These are phyloP conservation scores for Polietes domitor DNA, from an alignment of 2,888 invertebrate species.

Conservation along the genomic window DNA sequence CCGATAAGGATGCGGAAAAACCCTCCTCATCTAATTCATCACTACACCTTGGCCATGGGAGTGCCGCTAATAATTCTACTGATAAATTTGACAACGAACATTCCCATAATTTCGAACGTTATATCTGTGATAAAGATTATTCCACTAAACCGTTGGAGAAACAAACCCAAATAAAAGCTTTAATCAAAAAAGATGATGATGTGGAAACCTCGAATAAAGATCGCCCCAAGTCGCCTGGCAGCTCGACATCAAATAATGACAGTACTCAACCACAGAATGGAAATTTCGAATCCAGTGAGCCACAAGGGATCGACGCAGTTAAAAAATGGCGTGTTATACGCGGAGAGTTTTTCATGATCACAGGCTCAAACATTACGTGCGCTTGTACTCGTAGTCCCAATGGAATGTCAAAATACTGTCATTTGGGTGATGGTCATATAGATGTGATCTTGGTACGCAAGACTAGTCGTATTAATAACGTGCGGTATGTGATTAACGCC, in stretches of 20 bases:
- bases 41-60: conserved; percentile 4
- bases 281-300: not conserved
- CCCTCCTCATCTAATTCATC: conserved; percentile 64
- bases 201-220: not conserved
- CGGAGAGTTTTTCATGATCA: conserved; percentile 89
- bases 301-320: conserved; percentile 23
- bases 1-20: conserved; percentile 37
- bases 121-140: conserved; percentile 59
- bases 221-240: conserved; percentile 17
- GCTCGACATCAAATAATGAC: conserved; percentile 42
- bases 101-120: conserved; percentile 55
- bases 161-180: conserved; percentile 56
- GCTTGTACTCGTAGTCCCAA: conserved; percentile 88
- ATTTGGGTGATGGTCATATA: conserved; percentile 90
- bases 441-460: conserved; percentile 89
- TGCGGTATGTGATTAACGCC: conserved; percentile 85
- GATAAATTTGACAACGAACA: conserved; percentile 44
- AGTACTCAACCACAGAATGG: not conserved
- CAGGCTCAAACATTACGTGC: conserved; percentile 89
- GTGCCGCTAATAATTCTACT: not conserved
- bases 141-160: conserved; percentile 49
- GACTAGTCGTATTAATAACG: conserved; percentile 87
- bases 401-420: conserved; percentile 89
- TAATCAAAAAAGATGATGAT: conserved; percentile 3
- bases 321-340: conserved; percentile 83